Evolutionary conservation across 2,888 invertebrate genomes (phyloP).

Genomic region (Parelbella ahira): DNA sequence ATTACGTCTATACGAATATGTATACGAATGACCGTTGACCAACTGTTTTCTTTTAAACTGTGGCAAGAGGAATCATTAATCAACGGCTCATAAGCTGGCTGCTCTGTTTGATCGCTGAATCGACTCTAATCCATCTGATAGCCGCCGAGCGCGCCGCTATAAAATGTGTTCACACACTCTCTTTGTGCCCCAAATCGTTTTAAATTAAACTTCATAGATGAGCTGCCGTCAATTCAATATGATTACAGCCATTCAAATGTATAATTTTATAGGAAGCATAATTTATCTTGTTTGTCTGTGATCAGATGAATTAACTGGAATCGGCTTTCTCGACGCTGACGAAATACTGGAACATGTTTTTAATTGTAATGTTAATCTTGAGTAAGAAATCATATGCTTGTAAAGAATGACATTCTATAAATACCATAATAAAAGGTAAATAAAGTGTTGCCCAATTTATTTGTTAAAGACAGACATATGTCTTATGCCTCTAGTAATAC

Average conservation of each 20-base stretch:
- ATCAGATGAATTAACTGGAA: slow-evolving; percentile 5
- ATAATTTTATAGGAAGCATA: slow-evolving; percentile 16
- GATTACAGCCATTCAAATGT: slow-evolving; percentile 22
- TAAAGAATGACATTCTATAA: too few species aligned
- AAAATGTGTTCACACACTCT: slow-evolving; percentile 17
- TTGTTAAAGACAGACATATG: too few species aligned
- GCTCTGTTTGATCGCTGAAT: slow-evolving; percentile 29
- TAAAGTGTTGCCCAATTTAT: too few species aligned
- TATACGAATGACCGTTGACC: neutral
- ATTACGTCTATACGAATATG: too few species aligned
- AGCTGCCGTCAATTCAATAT: slow-evolving; percentile 21
- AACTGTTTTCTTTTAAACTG: slow-evolving; percentile 4
- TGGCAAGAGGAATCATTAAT: slow-evolving; percentile 23
- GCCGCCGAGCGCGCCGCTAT: slow-evolving; percentile 12
- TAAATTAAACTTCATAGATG: slow-evolving; percentile 19
- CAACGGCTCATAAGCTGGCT: slow-evolving; percentile 23
- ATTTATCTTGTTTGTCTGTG: slow-evolving; percentile 18
- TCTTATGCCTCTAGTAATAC: too few species aligned
- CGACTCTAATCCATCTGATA: slow-evolving; percentile 25
- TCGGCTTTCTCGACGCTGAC: slow-evolving; percentile 1
- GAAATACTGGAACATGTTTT: neutral
- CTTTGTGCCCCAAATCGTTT: slow-evolving; percentile 20
- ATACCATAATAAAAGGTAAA: too few species aligned
- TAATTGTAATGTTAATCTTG: too few species aligned
- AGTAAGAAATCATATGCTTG: too few species aligned